Evolutionary conservation across 92 coral and sea anemone species (phyloP).

Genomic region (Diadumene lineata): DNA sequence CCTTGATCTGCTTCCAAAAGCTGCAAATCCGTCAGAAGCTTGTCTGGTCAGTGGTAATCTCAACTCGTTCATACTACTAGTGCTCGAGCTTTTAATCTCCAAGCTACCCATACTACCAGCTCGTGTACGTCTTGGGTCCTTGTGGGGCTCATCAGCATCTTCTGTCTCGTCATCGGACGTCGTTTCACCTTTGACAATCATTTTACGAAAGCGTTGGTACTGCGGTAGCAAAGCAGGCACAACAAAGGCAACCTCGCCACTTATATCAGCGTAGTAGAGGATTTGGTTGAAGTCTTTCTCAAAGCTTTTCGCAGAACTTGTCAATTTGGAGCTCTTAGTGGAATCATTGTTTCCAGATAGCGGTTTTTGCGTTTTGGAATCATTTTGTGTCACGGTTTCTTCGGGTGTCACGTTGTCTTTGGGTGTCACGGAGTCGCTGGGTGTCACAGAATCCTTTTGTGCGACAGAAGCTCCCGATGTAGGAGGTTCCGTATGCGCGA

Average conservation of each 20-base stretch:
- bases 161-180: constrained; percentile 63
- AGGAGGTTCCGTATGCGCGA: constrained; percentile 6
- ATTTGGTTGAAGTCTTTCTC: constrained; percentile 69
- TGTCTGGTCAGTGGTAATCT: constrained; percentile 58
- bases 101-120: constrained; percentile 83
- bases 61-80: constrained; percentile 51
- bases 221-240: constrained; percentile 88
- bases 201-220: constrained; percentile 64
- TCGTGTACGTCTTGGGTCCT: constrained; percentile 53
- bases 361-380: constrained; percentile 1
- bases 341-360: neutral
- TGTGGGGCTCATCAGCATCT: constrained; percentile 24
- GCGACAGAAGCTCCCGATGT: neutral
- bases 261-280: constrained; percentile 84
- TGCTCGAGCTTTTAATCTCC: constrained; percentile 54
- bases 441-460: neutral
- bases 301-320: constrained; percentile 9
- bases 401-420: neutral
- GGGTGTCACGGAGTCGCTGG: constrained; percentile 3
- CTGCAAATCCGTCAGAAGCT: constrained; percentile 65
- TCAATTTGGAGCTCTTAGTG: neutral
- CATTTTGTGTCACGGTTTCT: neutral
- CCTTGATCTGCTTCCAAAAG: constrained; percentile 39
- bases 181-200: constrained; percentile 53
- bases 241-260: constrained; percentile 93